These are phyloP conservation scores for Teinopalpus imperialis DNA, from an alignment of 2,888 invertebrate genomes.

Conservation along the genomic window DNA sequence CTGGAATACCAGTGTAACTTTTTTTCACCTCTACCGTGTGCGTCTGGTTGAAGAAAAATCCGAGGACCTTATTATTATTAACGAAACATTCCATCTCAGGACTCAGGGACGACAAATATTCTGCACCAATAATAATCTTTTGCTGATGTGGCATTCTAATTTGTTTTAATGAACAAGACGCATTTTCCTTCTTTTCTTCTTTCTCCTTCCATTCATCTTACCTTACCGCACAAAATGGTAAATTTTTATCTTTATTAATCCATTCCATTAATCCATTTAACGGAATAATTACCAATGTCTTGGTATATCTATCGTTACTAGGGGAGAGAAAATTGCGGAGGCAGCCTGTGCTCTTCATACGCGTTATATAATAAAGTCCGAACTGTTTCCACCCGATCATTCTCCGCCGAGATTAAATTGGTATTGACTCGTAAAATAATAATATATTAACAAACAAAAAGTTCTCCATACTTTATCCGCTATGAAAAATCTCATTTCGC, in stretches of 20 bases:
- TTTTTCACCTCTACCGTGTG: no score
- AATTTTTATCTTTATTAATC: conserved; percentile 62
- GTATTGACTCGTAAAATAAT: conserved; percentile 24
- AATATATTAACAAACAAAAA: conserved; percentile 12
- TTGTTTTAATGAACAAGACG: no score
- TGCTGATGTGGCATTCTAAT: no score
- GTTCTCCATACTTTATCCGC: conserved; percentile 9
- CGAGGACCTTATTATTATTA: no score
- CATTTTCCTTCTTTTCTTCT: no score
- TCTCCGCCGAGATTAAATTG: conserved; percentile 15
- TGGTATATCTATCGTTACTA: conserved; percentile 30
- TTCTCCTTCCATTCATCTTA: no score
- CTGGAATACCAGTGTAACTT: no score
- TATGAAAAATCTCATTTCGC: conserved; percentile 25
- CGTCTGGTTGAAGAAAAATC: no score
- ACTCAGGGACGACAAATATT: no score
- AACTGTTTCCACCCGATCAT: conserved; percentile 37
- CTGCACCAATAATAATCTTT: no score
- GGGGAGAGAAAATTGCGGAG: conserved; percentile 53
- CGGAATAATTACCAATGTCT: conserved; percentile 60
- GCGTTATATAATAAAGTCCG: conserved; percentile 37
- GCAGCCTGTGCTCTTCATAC: conserved; percentile 30
- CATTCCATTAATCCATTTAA: conserved; percentile 73
- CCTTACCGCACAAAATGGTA: conserved; percentile 9
- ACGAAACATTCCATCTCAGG: no score